Conservation (phyloP, 2,888 invertebrate genomes). For the Chymomyza caudatula region DNA sequence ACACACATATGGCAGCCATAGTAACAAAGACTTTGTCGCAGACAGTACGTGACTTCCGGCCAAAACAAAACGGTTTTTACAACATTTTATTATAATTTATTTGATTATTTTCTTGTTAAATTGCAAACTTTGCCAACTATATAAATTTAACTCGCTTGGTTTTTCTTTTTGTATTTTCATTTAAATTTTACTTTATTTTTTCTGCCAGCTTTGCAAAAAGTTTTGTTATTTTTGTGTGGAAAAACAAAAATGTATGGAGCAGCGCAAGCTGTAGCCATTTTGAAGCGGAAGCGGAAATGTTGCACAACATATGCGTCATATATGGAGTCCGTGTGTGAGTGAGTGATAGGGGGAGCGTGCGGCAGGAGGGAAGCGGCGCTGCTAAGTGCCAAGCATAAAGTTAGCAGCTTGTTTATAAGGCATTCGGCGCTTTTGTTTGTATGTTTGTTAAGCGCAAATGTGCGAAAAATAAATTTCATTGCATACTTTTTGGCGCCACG, state of each 20-base stretch:
- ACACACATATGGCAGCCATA: constrained; percentile 18
- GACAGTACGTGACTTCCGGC: constrained; percentile 72
- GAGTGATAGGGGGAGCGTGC: too few species aligned
- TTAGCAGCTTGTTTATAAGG: background rate
- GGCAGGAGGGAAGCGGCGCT: background rate
- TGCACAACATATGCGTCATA: constrained; percentile 64
- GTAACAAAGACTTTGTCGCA: constrained; percentile 35
- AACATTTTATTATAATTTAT: constrained; percentile 71
- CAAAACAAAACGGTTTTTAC: constrained; percentile 68
- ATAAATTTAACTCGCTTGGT: background rate
- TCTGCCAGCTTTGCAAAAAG: constrained; percentile 28
- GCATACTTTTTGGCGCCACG: constrained; percentile 66
- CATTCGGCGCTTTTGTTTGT: background rate
- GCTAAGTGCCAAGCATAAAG: background rate
- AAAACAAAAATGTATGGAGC: background rate
- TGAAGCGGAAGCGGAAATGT: constrained; percentile 70
- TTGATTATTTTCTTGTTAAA: constrained; percentile 73
- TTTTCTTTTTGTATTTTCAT: constrained; percentile 27
- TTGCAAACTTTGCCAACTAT: constrained; percentile 70
- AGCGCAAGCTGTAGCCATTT: constrained; percentile 23
- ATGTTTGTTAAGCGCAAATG: constrained; percentile 19
- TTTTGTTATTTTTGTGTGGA: constrained; percentile 4
- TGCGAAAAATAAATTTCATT: constrained; percentile 64
- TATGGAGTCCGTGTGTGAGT: constrained; percentile 8
- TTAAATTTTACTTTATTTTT: constrained; percentile 13